Evolutionary conservation across 2,797 vertebrate species (phyloP).

Genomic region (Ctenopoma kingsleyae): DNA sequence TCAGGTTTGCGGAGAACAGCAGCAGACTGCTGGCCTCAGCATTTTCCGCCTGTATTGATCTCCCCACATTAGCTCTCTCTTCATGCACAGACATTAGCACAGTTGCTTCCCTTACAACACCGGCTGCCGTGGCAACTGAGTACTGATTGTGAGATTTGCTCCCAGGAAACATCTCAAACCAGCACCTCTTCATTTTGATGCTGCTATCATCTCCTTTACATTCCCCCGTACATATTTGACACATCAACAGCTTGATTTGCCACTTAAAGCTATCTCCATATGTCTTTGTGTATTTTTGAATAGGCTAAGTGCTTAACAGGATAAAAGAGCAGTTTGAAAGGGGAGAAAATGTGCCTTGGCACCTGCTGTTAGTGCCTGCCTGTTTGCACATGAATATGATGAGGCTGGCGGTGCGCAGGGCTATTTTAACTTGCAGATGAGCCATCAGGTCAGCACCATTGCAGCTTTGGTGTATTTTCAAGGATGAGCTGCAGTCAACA

Average conservation of each 20-base stretch:
- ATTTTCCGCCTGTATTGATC: slow-evolving; percentile 86
- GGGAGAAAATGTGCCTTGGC: slow-evolving; percentile 70
- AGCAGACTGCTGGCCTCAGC: slow-evolving; percentile 85
- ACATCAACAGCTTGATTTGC: slow-evolving; percentile 68
- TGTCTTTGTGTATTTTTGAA: slow-evolving; percentile 81
- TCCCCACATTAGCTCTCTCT: slow-evolving; percentile 83
- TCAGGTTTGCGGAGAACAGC: slow-evolving; percentile 82
- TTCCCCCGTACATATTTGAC: slow-evolving; percentile 63
- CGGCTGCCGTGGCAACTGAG: slow-evolving; percentile 83
- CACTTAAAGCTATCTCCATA: slow-evolving; percentile 75
- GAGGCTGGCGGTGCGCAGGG: slow-evolving; percentile 63
- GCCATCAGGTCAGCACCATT: slow-evolving; percentile 77
- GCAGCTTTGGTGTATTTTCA: slow-evolving; percentile 78
- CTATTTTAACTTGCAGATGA: slow-evolving; percentile 88
- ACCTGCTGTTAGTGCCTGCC: slow-evolving; percentile 77
- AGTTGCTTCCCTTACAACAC: slow-evolving; percentile 81
- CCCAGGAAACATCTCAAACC: slow-evolving; percentile 67
- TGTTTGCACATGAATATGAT: slow-evolving; percentile 85
- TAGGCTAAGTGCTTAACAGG: slow-evolving; percentile 81
- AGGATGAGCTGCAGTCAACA: slow-evolving; percentile 81
- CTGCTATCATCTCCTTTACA: slow-evolving; percentile 56
- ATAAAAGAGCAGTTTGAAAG: slow-evolving; percentile 81
- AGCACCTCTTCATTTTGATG: slow-evolving; percentile 56
- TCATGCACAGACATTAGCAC: slow-evolving; percentile 84
- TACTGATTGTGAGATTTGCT: slow-evolving; percentile 71